A percentile compares a stretch with the other conserved stretches of the same genome.
These are phyloP conservation scores for Turritopsis rubra DNA, from an alignment of 30 jellyfish, hydroid and myxozoan genomes.

Conservation along the genomic window DNA sequence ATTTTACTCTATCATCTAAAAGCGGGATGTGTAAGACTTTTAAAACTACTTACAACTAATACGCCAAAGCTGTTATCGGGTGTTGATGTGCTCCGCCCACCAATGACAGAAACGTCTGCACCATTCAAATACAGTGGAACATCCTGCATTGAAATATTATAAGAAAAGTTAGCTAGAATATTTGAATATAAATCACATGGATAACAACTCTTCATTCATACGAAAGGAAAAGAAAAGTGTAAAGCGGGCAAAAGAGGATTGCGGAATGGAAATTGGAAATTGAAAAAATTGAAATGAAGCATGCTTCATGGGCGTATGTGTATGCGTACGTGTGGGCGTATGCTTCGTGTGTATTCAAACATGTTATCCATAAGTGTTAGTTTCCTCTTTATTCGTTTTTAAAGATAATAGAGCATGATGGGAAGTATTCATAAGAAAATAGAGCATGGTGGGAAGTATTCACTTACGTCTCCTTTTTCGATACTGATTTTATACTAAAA, in stretches of 20 bases:
- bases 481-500: neutral
- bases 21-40: no score
- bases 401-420: neutral
- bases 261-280: no score
- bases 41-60: constrained; percentile 11
- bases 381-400: neutral
- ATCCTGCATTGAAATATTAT: neutral
- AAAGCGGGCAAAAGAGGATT: no score
- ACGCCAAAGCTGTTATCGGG: constrained; percentile 17
- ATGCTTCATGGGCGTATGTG: no score
- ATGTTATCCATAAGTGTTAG: neutral
- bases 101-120: neutral
- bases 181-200: no score
- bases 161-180: no score
- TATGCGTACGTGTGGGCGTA: no score
- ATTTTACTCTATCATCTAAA: no score
- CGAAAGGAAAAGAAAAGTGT: no score
- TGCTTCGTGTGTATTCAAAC: no score
- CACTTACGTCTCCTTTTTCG: neutral
- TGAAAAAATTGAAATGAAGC: no score
- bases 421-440: neutral
- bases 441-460: neutral
- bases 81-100: constrained; percentile 5
- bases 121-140: constrained; percentile 21
- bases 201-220: no score